Conservation (phyloP, 2,888 invertebrate genomes). For the Chirona hameri region DNA sequence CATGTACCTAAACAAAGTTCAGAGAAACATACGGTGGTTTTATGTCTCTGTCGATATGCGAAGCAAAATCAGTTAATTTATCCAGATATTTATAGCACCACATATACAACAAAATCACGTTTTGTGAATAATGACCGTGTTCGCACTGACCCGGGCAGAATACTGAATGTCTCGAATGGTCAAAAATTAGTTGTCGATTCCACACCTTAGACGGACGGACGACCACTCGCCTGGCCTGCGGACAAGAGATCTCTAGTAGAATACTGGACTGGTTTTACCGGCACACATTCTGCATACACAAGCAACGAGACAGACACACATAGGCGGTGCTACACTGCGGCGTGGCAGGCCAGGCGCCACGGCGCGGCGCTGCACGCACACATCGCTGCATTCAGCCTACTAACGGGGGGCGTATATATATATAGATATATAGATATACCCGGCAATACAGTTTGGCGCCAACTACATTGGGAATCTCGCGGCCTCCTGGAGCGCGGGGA, state of each 20-base stretch:
- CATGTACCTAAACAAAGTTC: too few relatives aligned
- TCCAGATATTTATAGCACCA: too few relatives aligned
- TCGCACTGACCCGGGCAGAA: not conserved
- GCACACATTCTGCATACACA: not conserved
- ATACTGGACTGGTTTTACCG: not conserved
- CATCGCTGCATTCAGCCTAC: not conserved
- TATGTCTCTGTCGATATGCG: not conserved
- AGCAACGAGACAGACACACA: not conserved
- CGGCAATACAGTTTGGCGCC: not conserved
- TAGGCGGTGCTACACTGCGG: not conserved
- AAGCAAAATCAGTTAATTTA: not conserved
- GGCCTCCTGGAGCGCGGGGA: too few relatives aligned
- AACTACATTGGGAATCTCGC: not conserved
- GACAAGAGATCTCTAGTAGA: not conserved
- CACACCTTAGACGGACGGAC: not conserved
- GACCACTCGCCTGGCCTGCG: not conserved
- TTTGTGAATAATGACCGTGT: not conserved
- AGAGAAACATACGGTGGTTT: not conserved
- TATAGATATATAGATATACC: not conserved
- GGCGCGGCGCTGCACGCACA: not conserved
- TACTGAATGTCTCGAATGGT: not conserved
- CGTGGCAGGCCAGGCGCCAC: not conserved
- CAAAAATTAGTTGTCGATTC: not conserved
- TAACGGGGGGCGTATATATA: not conserved
- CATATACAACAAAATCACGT: not conserved